Conservation (phyloP, 2,888 invertebrate genomes). For the Aproaerema taeniolella region DNA sequence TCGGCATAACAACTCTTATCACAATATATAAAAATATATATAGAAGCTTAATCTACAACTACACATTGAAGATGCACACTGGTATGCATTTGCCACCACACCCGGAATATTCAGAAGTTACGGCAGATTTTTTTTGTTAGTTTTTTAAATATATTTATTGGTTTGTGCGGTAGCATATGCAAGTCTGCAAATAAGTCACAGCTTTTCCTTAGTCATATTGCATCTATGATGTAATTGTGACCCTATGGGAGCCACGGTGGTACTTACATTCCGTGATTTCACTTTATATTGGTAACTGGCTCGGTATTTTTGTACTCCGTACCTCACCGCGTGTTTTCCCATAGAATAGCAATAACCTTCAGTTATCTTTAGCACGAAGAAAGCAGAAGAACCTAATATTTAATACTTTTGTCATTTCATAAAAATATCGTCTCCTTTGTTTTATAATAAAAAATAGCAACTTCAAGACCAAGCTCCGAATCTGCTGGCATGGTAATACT, state of each 20-base stretch:
- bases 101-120: conserved; percentile 50
- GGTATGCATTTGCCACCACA: conserved; percentile 73
- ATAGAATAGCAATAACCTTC: conserved; percentile 35
- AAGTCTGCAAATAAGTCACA: conserved; percentile 65
- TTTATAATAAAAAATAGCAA: conserved; percentile 53
- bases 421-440: conserved; percentile 61
- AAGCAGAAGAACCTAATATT: conserved; percentile 48
- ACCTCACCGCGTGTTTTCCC: conserved; percentile 51
- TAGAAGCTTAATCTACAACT: conserved; percentile 73
- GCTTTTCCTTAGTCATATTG: conserved; percentile 61
- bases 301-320: conserved; percentile 65
- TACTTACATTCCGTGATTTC: conserved; percentile 29
- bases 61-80: conserved; percentile 70
- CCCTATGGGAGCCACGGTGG: conserved; percentile 47
- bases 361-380: conserved; percentile 44
- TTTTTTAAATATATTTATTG: conserved; percentile 43
- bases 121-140: conserved; percentile 47
- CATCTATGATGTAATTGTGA: conserved; percentile 41
- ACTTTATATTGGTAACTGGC: conserved; percentile 62
- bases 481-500: conserved; percentile 59
- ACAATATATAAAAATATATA: conserved; percentile 77
- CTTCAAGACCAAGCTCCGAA: conserved; percentile 47
- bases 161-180: conserved; percentile 75
- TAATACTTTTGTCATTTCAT: conserved; percentile 74
- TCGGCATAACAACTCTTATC: conserved; percentile 76